Evolutionary conservation across 92 coral and sea anemone species (phyloP).

Genomic region (Parazoanthus darwini): DNA sequence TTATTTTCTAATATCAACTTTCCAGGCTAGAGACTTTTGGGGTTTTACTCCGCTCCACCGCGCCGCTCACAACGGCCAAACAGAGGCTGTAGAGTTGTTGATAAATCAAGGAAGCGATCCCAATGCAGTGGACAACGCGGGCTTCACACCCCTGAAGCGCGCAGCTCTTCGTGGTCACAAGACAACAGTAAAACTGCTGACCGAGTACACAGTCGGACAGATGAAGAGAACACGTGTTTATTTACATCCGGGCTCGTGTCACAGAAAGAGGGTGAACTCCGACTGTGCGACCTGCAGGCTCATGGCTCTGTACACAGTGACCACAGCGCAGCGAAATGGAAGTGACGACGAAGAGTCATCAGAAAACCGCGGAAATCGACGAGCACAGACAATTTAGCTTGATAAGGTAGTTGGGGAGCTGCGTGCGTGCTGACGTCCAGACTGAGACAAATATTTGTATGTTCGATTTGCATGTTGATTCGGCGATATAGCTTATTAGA

Average conservation of each 20-base stretch:
- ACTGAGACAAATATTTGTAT: no score
- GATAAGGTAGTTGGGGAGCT: no score
- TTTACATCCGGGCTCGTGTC: not conserved
- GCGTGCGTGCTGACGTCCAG: no score
- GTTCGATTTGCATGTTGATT: no score
- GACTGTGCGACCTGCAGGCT: conserved; percentile 32
- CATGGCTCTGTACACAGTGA: conserved; percentile 31
- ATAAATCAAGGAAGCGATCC: conserved; percentile 57
- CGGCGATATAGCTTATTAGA: no score
- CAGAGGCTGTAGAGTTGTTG: conserved; percentile 46
- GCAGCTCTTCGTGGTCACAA: conserved; percentile 73
- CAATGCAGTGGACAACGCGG: conserved; percentile 63
- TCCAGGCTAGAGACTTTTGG: conserved; percentile 66
- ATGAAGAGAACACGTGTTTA: conserved; percentile 13
- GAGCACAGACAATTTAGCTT: conserved; percentile 7
- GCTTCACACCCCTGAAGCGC: conserved; percentile 68
- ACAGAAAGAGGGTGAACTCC: conserved; percentile 18
- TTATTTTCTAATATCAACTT: not conserved
- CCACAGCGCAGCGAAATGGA: not conserved
- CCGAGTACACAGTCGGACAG: conserved; percentile 55
- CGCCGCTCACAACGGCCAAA: conserved; percentile 73
- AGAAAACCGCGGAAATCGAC: not conserved
- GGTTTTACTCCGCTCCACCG: conserved; percentile 68
- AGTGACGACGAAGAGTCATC: not conserved
- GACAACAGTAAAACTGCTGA: conserved; percentile 52